Evolutionary conservation across 1,140 invertebrate genomes (phyloP).

Genomic region (Batillaria attramentaria): DNA sequence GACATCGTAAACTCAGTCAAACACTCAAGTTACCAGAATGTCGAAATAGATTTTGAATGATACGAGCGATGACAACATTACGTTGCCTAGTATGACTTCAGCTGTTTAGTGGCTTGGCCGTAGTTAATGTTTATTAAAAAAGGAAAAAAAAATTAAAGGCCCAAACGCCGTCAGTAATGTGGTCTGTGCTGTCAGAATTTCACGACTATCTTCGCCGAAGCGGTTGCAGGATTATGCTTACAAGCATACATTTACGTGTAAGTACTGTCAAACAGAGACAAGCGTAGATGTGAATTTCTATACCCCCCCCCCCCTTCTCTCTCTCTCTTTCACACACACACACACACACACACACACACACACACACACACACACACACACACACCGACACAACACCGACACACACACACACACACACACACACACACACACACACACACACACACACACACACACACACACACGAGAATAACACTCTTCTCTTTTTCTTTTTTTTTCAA

Average conservation of each 20-base stretch:
- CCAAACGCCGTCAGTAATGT: background rate
- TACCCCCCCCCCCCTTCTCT: background rate
- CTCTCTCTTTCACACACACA: conserved; percentile 5
- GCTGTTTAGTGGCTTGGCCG: no score
- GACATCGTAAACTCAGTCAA: no score
- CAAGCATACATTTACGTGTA: background rate
- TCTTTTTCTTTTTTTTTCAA: no score
- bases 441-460: conserved; percentile 14
- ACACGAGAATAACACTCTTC: background rate
- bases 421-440: conserved; percentile 5
- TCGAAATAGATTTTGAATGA: no score
- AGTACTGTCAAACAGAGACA: background rate
- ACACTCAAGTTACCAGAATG: no score
- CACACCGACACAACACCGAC: background rate
- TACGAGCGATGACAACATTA: no score
- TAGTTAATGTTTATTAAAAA: no score
- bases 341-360: conserved; percentile 17
- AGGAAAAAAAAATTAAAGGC: background rate
- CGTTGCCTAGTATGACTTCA: no score
- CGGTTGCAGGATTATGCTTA: background rate
- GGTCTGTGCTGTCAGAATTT: background rate
- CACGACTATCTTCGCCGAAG: background rate
- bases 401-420: conserved; percentile 8
- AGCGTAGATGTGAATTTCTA: background rate
- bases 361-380: conserved; percentile 17